Base-by-base conservation (phyloP, 2,113 vertebrate species). In the Pseudorasbora parva region DNA sequence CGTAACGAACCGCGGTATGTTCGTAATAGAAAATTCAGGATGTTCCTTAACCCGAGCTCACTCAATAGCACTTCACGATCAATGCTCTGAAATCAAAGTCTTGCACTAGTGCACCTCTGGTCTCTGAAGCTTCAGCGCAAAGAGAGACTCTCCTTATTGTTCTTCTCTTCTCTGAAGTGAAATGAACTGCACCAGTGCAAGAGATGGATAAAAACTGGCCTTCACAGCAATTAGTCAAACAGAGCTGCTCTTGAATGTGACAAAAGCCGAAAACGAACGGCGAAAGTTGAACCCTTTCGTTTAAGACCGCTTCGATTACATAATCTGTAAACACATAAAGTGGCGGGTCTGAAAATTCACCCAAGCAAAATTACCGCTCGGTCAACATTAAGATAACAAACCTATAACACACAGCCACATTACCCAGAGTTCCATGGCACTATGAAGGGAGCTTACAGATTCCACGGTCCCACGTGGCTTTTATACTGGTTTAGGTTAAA, bases 341-440 rank as follows among this genome's bases (percentile, higher is more conserved):
- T 23, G 54, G 56, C 62, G 37, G 45, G 56, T 62, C 14, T 60
- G 57, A 74, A 74, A 74, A 74, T 25, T 74, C 45, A 74, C 72
- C 15, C 25, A 51, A 51, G 23, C 47, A 19, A 74, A 51, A 30
- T 51, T 30, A 80, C 57, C 10, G 30, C 30, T 56, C 10, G 27
- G 23, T 41, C 79, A 10, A 62, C 23, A 5, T 27, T 21, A 81
- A 37, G 51, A 30, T 56, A 47, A 47, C 23, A 43, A 45, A 66
- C 41, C 72, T 75, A 69, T 30, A 78, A 51, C 37, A 74, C 66
- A 64, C 54, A 84, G 82, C 45, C 60, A 82, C 45, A 64, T 85
- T 69, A 59, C 83, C 68, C 68, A 83, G 25, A 78, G 54, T 62
- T 30, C 73, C 37, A 68, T 12, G 37, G 33, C 54, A 81, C 25